A percentile compares a stretch with the other conserved stretches of the same genome.
These are phyloP conservation scores for Sebastes fasciatus DNA, from an alignment of 2,113 vertebrate genomes.

Conservation along the genomic window DNA sequence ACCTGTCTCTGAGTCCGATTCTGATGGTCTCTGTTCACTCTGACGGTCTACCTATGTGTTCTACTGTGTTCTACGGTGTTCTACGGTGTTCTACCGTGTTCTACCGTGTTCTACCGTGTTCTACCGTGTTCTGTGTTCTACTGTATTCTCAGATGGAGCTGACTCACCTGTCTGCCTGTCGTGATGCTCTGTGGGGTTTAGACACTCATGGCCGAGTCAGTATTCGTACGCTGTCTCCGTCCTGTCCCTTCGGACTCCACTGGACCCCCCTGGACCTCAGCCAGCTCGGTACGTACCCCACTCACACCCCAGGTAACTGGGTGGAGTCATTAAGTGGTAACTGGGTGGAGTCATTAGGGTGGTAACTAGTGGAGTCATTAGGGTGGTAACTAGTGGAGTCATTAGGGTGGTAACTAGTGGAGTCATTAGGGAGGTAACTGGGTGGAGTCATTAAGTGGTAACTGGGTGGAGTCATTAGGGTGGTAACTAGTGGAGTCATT, in stretches of 20 bases:
- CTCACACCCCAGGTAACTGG: too few species aligned
- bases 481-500: too few species aligned
- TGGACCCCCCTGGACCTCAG: conserved; percentile 95
- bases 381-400: too few species aligned
- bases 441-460: too few species aligned
- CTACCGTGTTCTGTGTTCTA: background rate
- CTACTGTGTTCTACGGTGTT: conserved; percentile 52
- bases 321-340: too few species aligned
- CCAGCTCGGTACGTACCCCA: conserved; percentile 90
- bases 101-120: background rate
- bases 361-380: too few species aligned
- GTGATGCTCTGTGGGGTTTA: conserved; percentile 94
- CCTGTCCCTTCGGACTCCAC: conserved; percentile 92
- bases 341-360: too few species aligned
- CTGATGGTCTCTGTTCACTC: rapidly evolving
- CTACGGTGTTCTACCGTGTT: too few species aligned
- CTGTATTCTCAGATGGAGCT: conserved; percentile 84
- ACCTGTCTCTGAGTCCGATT: background rate
- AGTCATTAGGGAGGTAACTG: too few species aligned
- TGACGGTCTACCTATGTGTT: background rate
- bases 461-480: too few species aligned
- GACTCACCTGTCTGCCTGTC: conserved; percentile 90
- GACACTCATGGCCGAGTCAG: conserved; percentile 89
- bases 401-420: too few species aligned
- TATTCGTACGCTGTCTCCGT: conserved; percentile 90